These are phyloP conservation scores for Muscidifurax raptorellus DNA, from an alignment of 1,140 invertebrate species.

Conservation along the genomic window DNA sequence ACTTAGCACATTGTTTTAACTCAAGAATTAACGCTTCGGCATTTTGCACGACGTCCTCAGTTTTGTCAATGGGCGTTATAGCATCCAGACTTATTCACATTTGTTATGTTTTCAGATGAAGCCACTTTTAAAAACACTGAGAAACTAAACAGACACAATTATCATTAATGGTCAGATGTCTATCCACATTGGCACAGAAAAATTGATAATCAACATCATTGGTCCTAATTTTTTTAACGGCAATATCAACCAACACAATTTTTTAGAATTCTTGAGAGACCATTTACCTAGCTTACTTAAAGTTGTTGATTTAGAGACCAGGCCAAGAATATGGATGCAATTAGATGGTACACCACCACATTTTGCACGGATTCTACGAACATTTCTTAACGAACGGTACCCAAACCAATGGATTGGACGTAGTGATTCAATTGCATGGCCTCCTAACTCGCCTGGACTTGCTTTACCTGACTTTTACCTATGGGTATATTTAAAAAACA, in stretches of 20 bases:
- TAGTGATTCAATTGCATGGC: neutral
- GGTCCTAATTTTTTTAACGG: neutral
- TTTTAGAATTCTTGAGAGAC: too few species aligned
- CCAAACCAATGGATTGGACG: too few species aligned
- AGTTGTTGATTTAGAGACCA: neutral
- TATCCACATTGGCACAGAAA: neutral
- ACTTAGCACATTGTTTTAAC: slow-evolving; percentile 5
- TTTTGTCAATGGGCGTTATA: slow-evolving; percentile 7
- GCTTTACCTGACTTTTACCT: too few species aligned
- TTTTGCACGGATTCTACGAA: too few species aligned
- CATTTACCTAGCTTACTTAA: too few species aligned
- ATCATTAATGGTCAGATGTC: slow-evolving; percentile 9
- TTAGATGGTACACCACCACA: too few species aligned
- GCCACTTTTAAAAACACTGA: slow-evolving; percentile 1
- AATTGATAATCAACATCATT: slow-evolving; percentile 14
- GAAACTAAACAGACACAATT: slow-evolving; percentile 7
- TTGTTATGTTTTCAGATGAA: slow-evolving; percentile 15
- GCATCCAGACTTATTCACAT: neutral
- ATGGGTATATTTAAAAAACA: too few species aligned
- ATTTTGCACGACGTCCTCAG: slow-evolving; percentile 1
- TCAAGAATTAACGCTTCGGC: too few species aligned
- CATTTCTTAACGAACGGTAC: too few species aligned
- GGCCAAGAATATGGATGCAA: too few species aligned
- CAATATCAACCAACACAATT: neutral
- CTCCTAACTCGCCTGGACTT: neutral